Conservation (phyloP, 2,113 vertebrate genomes). For the Syrmaticus mikado region DNA sequence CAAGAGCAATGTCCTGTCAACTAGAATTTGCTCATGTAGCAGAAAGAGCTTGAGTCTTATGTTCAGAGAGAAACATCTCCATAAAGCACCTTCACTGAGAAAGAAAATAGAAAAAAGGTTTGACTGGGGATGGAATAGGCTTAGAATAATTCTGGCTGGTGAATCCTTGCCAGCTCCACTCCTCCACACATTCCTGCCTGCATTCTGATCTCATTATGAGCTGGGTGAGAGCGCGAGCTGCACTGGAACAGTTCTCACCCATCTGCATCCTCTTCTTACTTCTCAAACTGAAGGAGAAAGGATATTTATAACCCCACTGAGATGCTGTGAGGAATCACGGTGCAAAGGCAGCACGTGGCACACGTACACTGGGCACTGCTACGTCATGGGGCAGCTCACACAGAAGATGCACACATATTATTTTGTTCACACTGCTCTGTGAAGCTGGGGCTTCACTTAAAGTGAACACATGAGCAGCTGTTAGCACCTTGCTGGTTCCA, state of each 20-base stretch:
- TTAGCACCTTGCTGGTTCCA: background rate
- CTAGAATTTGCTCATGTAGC: background rate
- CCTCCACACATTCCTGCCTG: conserved; percentile 74
- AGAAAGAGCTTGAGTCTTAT: conserved; percentile 2
- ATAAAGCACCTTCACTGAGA: background rate
- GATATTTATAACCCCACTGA: conserved; percentile 45
- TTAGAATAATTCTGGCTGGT: conserved; percentile 60
- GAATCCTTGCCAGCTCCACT: conserved; percentile 71
- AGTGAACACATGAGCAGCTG: background rate
- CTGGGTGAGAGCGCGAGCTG: conserved; percentile 22
- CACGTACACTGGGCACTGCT: background rate
- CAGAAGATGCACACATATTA: background rate
- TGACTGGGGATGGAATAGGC: conserved; percentile 43
- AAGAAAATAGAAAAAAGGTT: background rate
- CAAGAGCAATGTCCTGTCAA: background rate
- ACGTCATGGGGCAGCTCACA: rapidly evolving
- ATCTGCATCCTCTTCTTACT: conserved; percentile 63
- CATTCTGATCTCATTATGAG: conserved; percentile 67
- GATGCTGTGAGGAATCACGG: background rate
- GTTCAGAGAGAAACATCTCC: background rate
- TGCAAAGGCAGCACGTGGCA: rapidly evolving
- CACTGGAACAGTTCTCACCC: conserved; percentile 65
- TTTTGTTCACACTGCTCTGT: rapidly evolving
- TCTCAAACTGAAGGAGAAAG: conserved; percentile 29
- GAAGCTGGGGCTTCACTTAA: background rate